Conservation (phyloP, 2,888 invertebrate genomes). For the Monoplex corrugatus region DNA sequence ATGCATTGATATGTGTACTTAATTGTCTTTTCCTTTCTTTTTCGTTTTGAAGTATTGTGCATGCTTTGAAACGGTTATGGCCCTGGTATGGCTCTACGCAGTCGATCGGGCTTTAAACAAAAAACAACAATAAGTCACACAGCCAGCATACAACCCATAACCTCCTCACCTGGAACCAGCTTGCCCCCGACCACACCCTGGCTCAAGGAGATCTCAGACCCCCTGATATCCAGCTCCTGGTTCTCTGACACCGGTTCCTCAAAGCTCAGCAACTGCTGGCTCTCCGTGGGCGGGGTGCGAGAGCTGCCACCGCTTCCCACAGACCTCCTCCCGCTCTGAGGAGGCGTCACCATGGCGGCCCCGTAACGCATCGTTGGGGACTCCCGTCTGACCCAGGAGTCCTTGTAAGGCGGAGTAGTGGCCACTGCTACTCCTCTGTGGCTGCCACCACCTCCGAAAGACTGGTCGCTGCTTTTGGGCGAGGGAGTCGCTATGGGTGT, state of each 20-base stretch:
- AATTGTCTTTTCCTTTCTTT: too few relatives aligned
- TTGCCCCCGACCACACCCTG: background rate
- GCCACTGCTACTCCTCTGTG: too few relatives aligned
- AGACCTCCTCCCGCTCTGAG: background rate
- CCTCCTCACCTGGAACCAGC: background rate
- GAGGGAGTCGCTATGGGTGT: too few relatives aligned
- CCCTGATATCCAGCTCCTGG: background rate
- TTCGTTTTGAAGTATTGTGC: too few relatives aligned
- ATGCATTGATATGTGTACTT: too few relatives aligned
- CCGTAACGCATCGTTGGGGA: background rate
- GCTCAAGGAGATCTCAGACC: background rate
- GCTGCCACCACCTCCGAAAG: background rate
- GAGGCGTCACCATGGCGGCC: background rate
- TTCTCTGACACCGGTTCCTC: slow-evolving; percentile 25
- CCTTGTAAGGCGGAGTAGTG: background rate
- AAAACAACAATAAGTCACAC: too few relatives aligned
- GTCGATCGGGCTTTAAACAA: too few relatives aligned
- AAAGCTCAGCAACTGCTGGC: slow-evolving; percentile 25
- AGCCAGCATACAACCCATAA: background rate
- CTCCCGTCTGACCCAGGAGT: background rate
- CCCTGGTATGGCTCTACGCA: too few relatives aligned
- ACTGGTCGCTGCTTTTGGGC: too few relatives aligned
- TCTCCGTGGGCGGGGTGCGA: background rate
- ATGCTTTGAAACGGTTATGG: too few relatives aligned
- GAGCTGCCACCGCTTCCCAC: background rate